A percentile compares a stretch with the other conserved stretches of the same genome.
phyloP scores from a whole-genome alignment of 2,797 vertebrate species.

The Novumbra hubbsi region DNA sequence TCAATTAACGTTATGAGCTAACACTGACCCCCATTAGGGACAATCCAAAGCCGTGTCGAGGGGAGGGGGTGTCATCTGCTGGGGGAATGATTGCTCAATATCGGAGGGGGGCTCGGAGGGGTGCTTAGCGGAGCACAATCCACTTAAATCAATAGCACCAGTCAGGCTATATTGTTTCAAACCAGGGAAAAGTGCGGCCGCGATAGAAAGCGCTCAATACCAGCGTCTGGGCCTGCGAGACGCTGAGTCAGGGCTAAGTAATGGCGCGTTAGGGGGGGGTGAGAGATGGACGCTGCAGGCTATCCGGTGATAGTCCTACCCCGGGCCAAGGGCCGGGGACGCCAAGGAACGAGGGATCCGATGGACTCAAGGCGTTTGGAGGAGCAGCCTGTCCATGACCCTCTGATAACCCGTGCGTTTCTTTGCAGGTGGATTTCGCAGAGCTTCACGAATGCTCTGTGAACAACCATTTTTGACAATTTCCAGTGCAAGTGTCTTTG shows the following conservation, averaged over 20 bases:
- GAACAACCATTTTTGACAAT: too few relatives aligned
- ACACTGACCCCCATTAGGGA: conserved; percentile 85
- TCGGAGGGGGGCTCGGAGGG: conserved; percentile 79
- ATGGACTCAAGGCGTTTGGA: neutral
- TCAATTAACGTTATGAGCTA: conserved; percentile 86
- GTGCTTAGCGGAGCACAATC: conserved; percentile 79
- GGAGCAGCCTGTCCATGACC: neutral
- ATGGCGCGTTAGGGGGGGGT: conserved; percentile 50
- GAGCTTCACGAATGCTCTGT: too few relatives aligned
- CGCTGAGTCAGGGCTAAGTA: conserved; percentile 73
- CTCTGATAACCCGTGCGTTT: neutral
- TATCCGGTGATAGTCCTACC: conserved; percentile 34
- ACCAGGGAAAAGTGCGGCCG: conserved; percentile 73
- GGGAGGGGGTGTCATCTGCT: conserved; percentile 84
- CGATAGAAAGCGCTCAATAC: conserved; percentile 72
- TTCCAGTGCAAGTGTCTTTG: too few relatives aligned
- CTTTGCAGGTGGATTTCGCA: too few relatives aligned
- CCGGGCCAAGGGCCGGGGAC: conserved; percentile 29
- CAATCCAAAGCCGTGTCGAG: conserved; percentile 74
- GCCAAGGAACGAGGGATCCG: neutral
- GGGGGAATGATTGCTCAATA: conserved; percentile 90
- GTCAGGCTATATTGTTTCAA: conserved; percentile 79
- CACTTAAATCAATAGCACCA: conserved; percentile 83
- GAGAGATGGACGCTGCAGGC: conserved; percentile 30
- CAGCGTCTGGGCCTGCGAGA: conserved; percentile 65